A percentile compares a stretch with the other conserved stretches of the same genome.
Conservation (phyloP, 2,888 invertebrate species). For the Apamea anceps region DNA sequence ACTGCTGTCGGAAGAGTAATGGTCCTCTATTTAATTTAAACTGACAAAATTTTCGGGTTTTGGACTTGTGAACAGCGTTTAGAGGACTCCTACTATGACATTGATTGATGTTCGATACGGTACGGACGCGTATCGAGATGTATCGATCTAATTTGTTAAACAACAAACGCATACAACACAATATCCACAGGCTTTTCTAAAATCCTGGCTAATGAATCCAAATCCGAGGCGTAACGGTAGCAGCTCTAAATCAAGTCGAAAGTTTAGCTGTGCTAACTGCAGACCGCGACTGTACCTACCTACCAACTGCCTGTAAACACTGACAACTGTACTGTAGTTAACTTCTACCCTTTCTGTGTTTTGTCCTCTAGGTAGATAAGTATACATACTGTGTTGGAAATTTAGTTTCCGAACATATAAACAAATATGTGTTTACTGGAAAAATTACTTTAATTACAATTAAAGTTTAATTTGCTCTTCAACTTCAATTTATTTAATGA, state of each 20-base stretch:
- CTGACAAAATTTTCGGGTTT: too few relatives aligned
- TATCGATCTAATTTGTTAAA: neutral
- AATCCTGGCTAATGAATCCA: constrained; percentile 35
- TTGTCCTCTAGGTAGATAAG: neutral
- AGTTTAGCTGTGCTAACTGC: constrained; percentile 23
- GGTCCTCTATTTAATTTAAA: too few relatives aligned
- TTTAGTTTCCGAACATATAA: neutral
- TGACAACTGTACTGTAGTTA: neutral
- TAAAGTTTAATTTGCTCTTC: too few relatives aligned
- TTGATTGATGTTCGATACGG: too few relatives aligned
- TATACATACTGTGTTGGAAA: neutral
- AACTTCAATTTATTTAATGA: too few relatives aligned
- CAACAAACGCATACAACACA: neutral
- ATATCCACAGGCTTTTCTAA: neutral
- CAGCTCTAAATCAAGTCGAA: constrained; percentile 28
- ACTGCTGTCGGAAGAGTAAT: too few relatives aligned
- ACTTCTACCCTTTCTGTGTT: neutral
- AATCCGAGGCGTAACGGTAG: constrained; percentile 21
- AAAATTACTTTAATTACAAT: neutral
- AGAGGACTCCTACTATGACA: too few relatives aligned
- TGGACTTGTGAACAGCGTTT: too few relatives aligned
- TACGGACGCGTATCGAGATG: too few relatives aligned
- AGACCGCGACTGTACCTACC: neutral
- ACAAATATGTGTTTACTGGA: neutral
- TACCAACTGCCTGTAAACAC: neutral